These are phyloP conservation scores for Apteryx mantelli DNA, from an alignment of 2,113 vertebrate species.

Conservation along the genomic window DNA sequence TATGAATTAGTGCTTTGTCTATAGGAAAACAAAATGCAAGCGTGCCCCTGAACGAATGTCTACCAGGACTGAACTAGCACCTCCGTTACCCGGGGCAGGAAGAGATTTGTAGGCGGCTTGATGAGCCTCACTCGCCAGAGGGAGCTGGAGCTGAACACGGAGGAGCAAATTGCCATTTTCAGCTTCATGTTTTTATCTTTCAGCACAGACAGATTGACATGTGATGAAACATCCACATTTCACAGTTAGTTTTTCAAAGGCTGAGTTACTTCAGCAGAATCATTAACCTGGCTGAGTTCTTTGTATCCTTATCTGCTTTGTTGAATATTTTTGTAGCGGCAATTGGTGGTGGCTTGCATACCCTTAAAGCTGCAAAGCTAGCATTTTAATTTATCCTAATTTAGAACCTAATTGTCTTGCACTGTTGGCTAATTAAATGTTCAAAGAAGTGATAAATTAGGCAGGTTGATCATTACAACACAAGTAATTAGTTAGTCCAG, in stretches of 20 bases:
- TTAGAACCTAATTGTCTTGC: conserved; percentile 83
- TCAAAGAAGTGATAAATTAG: conserved; percentile 88
- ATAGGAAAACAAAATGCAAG: neutral
- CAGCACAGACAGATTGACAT: neutral
- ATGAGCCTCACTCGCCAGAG: neutral
- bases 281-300: conserved; percentile 51
- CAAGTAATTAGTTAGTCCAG: conserved; percentile 82
- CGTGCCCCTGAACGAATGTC: neutral
- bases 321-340: conserved; percentile 63
- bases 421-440: conserved; percentile 87
- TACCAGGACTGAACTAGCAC: neutral
- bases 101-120: neutral
- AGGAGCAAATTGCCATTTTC: conserved; percentile 9
- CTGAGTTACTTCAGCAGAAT: neutral
- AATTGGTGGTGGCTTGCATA: conserved; percentile 64
- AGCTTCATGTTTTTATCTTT: neutral
- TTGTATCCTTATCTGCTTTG: conserved; percentile 37
- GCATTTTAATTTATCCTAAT: conserved; percentile 84
- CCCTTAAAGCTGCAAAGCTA: conserved; percentile 78
- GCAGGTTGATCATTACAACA: conserved; percentile 83
- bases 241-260: conserved; percentile 24
- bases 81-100: neutral
- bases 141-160: neutral
- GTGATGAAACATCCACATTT: neutral
- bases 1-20: neutral